Evolutionary conservation across 2,113 vertebrate species (phyloP).

Genomic region (Albula glossodonta): DNA sequence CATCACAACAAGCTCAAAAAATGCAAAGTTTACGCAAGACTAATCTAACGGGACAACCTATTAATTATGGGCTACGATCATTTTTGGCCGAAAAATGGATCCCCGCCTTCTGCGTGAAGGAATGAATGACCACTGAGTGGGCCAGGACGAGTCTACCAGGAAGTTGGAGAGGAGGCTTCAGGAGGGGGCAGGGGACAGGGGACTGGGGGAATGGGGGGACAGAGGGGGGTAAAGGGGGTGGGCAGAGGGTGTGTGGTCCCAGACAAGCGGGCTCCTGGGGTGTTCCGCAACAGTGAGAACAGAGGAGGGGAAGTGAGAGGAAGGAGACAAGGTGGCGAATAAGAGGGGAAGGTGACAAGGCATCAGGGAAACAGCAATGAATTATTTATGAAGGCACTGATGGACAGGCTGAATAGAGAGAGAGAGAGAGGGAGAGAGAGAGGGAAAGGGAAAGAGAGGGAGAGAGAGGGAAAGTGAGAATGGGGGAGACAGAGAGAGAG

Average conservation of each 20-base stretch:
- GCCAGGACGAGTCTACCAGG: conserved; percentile 28
- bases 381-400: conserved; percentile 60
- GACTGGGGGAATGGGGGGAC: neutral
- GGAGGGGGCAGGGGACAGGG: neutral
- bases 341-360: conserved; percentile 59
- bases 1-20: neutral
- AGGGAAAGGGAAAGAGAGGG: conserved; percentile 37
- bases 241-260: conserved; percentile 48
- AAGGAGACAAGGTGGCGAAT: conserved; percentile 55
- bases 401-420: conserved; percentile 53
- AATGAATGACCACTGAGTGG: conserved; percentile 46
- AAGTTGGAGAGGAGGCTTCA: conserved; percentile 22
- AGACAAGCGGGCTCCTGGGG: conserved; percentile 40
- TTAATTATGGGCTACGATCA: conserved; percentile 30
- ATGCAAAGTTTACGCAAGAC: neutral
- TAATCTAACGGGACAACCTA: conserved; percentile 34
- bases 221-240: neutral
- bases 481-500: conserved; percentile 12
- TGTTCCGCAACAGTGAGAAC: conserved; percentile 43
- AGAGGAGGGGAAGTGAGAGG: conserved; percentile 43
- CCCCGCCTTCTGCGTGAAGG: conserved; percentile 23
- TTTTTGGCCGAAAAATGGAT: conserved; percentile 8
- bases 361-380: conserved; percentile 57
- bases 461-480: conserved; percentile 24
- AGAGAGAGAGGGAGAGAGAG: neutral